These are phyloP conservation scores for Apantesis nais DNA, from an alignment of 2,888 invertebrate genomes.

Conservation along the genomic window DNA sequence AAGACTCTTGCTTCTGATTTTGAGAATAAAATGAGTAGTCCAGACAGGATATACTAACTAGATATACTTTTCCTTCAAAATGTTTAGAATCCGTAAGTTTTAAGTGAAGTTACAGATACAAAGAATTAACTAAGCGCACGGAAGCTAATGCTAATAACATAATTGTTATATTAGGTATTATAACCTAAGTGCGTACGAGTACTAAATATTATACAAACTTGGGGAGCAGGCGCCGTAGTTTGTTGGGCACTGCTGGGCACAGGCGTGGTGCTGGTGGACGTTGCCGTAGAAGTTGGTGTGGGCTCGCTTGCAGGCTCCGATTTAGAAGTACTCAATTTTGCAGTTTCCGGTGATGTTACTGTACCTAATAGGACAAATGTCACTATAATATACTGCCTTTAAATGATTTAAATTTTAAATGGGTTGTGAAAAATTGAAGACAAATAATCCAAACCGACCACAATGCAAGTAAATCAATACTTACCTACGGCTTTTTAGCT, in stretches of 20 bases:
- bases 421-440: too few species aligned
- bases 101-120: too few species aligned
- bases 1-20: too few species aligned
- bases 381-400: not conserved
- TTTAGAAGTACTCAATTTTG: slow-evolving; percentile 52
- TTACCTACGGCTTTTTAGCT: too few species aligned
- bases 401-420: too few species aligned
- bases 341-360: slow-evolving; percentile 39
- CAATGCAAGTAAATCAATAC: too few species aligned
- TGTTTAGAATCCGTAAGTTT: not conserved
- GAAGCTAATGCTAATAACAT: too few species aligned
- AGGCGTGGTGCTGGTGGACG: slow-evolving; percentile 38
- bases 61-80: not conserved
- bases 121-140: too few species aligned
- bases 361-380: slow-evolving; percentile 34
- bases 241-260: slow-evolving; percentile 61
- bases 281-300: slow-evolving; percentile 25
- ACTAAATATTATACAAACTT: slow-evolving; percentile 60
- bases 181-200: too few species aligned
- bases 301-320: slow-evolving; percentile 27
- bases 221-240: slow-evolving; percentile 60
- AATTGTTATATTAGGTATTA: too few species aligned
- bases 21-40: not conserved
- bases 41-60: not conserved
- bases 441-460: too few species aligned